A percentile compares a stretch with the other conserved stretches of the same genome.
These are phyloP conservation scores for Arothron firmamentum DNA, from an alignment of 2,113 vertebrate genomes.

Conservation along the genomic window DNA sequence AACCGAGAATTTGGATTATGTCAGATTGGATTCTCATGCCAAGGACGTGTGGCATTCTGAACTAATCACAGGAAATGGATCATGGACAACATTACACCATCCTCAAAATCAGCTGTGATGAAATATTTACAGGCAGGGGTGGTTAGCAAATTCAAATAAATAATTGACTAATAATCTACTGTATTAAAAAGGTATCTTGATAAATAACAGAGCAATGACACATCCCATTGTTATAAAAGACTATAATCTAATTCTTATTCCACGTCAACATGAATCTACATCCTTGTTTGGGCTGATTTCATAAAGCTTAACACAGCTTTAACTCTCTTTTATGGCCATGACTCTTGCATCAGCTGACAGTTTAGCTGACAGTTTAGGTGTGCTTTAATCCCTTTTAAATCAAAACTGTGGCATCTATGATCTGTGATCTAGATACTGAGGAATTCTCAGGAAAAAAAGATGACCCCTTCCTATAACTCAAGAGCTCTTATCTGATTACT, in stretches of 20 bases:
- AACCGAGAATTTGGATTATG: slow-evolving; percentile 2
- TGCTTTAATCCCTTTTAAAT: neutral
- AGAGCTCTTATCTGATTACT: no score
- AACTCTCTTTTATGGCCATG: neutral
- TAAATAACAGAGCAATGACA: neutral
- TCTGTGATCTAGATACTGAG: no score
- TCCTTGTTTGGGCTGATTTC: slow-evolving; percentile 1
- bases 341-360: neutral
- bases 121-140: no score
- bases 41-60: neutral
- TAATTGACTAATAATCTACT: no score
- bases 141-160: no score
- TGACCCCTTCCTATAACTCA: no score
- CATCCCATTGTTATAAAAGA: neutral
- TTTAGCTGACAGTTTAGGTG: neutral
- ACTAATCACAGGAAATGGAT: no score
- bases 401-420: neutral
- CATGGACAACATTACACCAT: no score
- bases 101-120: no score
- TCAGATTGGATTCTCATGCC: neutral
- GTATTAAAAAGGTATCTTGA: no score
- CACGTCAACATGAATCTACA: neutral
- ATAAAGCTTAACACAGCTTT: neutral
- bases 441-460: no score
- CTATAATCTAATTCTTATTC: neutral